Evolutionary conservation across 2,797 vertebrate genomes (phyloP).

Genomic region (Rhincodon typus): DNA sequence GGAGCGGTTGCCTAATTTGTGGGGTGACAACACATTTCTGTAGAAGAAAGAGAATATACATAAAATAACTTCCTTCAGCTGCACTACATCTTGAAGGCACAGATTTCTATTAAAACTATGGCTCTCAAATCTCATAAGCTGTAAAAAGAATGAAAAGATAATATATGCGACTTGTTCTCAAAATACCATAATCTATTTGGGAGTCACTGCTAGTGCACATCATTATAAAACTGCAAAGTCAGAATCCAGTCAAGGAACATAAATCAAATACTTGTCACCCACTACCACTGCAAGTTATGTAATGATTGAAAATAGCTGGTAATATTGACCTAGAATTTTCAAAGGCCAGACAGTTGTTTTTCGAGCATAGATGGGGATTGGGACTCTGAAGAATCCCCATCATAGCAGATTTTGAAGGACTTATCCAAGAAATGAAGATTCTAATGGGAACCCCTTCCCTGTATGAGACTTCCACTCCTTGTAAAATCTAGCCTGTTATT

Average conservation of each 20-base stretch:
- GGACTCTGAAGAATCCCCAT: too few species aligned
- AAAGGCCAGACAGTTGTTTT: too few species aligned
- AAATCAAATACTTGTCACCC: neutral
- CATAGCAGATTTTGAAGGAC: too few species aligned
- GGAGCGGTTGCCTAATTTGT: neutral
- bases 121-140: neutral
- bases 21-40: neutral
- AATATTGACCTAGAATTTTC: neutral
- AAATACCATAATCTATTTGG: neutral
- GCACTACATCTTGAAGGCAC: neutral
- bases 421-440: too few species aligned
- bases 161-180: neutral
- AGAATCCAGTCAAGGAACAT: neutral
- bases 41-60: neutral
- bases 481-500: neutral
- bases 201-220: neutral
- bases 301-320: neutral
- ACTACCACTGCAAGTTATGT: neutral
- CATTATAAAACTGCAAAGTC: neutral
- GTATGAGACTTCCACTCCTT: too few species aligned
- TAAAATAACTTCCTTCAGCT: neutral
- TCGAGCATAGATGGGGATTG: too few species aligned
- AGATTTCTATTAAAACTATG: neutral
- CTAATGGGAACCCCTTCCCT: too few species aligned
- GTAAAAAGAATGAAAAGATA: neutral